Percentiles rank a stretch among this genome's conserved stretches.
These are phyloP conservation scores for Scolopax mira DNA, from an alignment of 2,113 vertebrate genomes.

Conservation along the genomic window DNA sequence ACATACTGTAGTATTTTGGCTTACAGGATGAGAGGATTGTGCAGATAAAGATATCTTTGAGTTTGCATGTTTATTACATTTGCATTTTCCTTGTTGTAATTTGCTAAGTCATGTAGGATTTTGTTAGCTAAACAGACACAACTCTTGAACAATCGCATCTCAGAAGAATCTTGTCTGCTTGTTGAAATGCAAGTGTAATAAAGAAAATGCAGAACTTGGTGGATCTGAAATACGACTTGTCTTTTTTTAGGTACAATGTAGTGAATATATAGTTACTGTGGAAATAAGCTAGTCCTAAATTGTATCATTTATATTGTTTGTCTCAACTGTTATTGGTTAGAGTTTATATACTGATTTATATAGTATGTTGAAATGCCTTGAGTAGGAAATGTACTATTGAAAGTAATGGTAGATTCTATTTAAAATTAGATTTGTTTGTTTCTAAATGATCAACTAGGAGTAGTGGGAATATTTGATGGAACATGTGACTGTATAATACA, in stretches of 20 bases:
- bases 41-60: slow-evolving; percentile 48
- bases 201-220: neutral
- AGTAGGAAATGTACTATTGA: neutral
- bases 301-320: neutral
- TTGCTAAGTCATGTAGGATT: slow-evolving; percentile 20
- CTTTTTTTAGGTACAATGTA: neutral
- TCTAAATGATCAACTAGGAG: neutral
- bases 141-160: neutral
- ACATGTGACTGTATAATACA: neutral
- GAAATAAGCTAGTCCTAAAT: neutral
- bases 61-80: neutral
- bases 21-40: slow-evolving; percentile 35
- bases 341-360: neutral
- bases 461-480: neutral
- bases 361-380: neutral
- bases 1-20: neutral
- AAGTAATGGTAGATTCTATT: neutral
- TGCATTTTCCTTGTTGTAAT: slow-evolving; percentile 15
- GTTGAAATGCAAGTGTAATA: neutral
- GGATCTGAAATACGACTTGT: neutral
- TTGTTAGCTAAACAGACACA: neutral
- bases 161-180: neutral
- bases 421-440: neutral
- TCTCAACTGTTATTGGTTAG: neutral
- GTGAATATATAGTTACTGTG: neutral